Percentiles rank a stretch among this genome's conserved stretches.
Evolutionary conservation across 2,113 vertebrate genomes (phyloP).

Genomic region (Pantherophis guttatus): DNA sequence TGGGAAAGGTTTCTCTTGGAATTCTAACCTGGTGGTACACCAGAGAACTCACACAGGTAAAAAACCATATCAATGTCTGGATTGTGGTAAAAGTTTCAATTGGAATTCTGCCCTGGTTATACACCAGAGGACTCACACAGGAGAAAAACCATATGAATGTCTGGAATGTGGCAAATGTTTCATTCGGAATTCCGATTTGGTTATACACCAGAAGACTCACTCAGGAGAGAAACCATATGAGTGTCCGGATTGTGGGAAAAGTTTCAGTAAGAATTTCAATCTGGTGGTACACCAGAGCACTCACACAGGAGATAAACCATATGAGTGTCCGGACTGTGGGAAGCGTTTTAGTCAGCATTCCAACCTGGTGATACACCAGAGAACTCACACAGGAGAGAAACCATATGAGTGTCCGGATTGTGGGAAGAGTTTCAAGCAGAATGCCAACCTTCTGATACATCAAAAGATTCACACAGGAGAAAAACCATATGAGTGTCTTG

Average conservation of each 20-base stretch:
- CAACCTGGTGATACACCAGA: not conserved
- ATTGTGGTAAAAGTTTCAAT: not conserved
- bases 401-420: not conserved
- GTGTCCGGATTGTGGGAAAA: not conserved
- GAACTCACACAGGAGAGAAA: not conserved
- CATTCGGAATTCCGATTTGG: not conserved
- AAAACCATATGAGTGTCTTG: not conserved
- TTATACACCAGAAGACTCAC: not conserved
- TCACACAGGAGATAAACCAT: not conserved
- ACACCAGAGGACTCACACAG: not conserved
- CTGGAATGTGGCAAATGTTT: not conserved
- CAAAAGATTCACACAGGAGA: too few species aligned
- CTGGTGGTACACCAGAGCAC: not conserved
- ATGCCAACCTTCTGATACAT: too few species aligned
- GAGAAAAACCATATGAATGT: not conserved
- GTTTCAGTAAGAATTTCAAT: not conserved
- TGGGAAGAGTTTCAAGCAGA: too few species aligned
- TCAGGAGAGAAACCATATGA: not conserved
- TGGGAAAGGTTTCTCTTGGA: not conserved
- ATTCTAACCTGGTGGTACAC: not conserved
- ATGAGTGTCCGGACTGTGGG: not conserved
- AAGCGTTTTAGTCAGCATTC: not conserved
- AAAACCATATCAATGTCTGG: not conserved
- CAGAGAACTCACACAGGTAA: not conserved
- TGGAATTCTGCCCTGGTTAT: not conserved